phyloP scores from a whole-genome alignment of 1,140 invertebrate genomes.

The Charaxes varanes region DNA sequence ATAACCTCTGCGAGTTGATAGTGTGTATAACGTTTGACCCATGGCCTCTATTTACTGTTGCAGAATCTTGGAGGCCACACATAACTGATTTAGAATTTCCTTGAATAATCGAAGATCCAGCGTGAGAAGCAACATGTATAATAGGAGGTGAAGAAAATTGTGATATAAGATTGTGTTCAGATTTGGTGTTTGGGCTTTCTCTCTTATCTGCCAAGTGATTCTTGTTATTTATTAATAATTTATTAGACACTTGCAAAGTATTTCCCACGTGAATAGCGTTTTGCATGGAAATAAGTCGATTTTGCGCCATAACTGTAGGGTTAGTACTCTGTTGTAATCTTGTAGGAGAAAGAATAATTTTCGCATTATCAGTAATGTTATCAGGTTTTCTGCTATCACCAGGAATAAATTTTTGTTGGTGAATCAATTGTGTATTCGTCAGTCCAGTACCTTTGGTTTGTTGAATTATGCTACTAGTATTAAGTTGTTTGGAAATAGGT shows the following conservation, averaged over 20 bases:
- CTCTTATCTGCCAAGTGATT: conserved; percentile 43
- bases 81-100: conserved; percentile 42
- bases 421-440: conserved; percentile 34
- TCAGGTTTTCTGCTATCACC: conserved; percentile 53
- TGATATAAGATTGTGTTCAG: conserved; percentile 37
- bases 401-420: conserved; percentile 46
- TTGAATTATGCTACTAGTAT: conserved; percentile 66
- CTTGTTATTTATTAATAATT: conserved; percentile 54
- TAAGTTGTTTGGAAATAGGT: conserved; percentile 74
- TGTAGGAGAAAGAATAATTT: conserved; percentile 65
- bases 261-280: conserved; percentile 49
- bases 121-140: conserved; percentile 51
- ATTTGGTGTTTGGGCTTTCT: conserved; percentile 40
- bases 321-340: conserved; percentile 46
- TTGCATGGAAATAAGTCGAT: conserved; percentile 63
- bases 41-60: conserved; percentile 38
- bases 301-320: conserved; percentile 61
- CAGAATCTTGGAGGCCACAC: conserved; percentile 44
- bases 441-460: conserved; percentile 53
- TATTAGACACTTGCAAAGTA: conserved; percentile 50
- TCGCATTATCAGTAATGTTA: conserved; percentile 44
- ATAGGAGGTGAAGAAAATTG: conserved; percentile 43
- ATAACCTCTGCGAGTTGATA: conserved; percentile 45
- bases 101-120: conserved; percentile 51
- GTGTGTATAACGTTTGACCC: conserved; percentile 58